Percentiles rank a stretch among this genome's conserved stretches.
These are phyloP conservation scores for Oscheius myriophilus DNA, from an alignment of 2,888 invertebrate genomes.

Conservation along the genomic window DNA sequence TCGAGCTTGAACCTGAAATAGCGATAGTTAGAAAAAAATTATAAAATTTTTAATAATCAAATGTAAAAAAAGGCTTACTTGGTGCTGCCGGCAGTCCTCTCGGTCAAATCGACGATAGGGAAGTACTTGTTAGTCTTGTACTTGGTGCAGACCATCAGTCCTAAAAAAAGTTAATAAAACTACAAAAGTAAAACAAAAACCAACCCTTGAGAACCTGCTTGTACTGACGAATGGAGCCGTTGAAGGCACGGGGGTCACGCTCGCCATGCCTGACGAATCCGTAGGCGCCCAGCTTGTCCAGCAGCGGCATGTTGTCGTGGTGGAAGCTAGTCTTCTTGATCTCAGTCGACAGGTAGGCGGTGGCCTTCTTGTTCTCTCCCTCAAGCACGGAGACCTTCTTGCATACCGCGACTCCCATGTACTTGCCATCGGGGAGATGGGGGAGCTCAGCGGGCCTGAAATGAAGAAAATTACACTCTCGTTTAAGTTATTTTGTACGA, in stretches of 20 bases:
- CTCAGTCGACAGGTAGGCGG: constrained; percentile 16
- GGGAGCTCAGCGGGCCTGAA: constrained; percentile 3
- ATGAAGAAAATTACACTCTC: too few relatives aligned
- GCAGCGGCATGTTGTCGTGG: constrained; percentile 4
- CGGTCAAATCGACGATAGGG: neutral
- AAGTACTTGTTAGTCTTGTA: neutral
- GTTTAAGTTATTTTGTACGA: too few relatives aligned
- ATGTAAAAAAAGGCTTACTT: too few relatives aligned
- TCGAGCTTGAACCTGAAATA: neutral
- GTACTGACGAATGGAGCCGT: too few relatives aligned
- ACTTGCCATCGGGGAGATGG: constrained; percentile 13
- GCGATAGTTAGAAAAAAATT: too few relatives aligned
- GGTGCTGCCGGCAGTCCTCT: neutral
- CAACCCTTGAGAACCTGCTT: too few relatives aligned
- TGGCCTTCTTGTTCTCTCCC: constrained; percentile 19
- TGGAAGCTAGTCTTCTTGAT: constrained; percentile 23
- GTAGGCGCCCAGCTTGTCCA: constrained; percentile 3
- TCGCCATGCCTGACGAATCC: too few relatives aligned
- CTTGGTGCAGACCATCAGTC: neutral
- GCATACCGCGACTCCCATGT: constrained; percentile 5
- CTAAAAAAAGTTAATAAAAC: neutral
- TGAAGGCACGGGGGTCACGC: too few relatives aligned
- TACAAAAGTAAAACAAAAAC: neutral
- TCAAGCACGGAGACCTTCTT: constrained; percentile 19
- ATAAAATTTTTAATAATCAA: too few relatives aligned